A percentile compares a stretch with the other conserved stretches of the same genome.
These are phyloP conservation scores for Hyles euphorbiae DNA, from an alignment of 1,140 invertebrate species.

Conservation along the genomic window DNA sequence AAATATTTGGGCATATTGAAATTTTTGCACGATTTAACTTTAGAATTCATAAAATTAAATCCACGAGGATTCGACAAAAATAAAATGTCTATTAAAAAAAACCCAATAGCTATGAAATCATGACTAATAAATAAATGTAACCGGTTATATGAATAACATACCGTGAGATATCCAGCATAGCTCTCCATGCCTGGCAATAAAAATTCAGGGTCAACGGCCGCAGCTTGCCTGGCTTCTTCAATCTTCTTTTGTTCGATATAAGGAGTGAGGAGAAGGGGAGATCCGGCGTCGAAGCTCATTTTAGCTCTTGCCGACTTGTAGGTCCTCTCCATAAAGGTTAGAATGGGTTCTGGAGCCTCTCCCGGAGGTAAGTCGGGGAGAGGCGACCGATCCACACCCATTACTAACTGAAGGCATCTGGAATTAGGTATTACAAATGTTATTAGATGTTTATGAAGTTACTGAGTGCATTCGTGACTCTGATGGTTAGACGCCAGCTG, in stretches of 20 bases:
- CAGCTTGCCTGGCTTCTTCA: slow-evolving; percentile 55
- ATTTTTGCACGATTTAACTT: too few species aligned
- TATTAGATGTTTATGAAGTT: too few species aligned
- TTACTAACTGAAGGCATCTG: slow-evolving; percentile 33
- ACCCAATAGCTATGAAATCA: too few species aligned
- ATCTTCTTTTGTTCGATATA: slow-evolving; percentile 56
- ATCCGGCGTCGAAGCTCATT: slow-evolving; percentile 40
- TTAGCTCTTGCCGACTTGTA: slow-evolving; percentile 40
- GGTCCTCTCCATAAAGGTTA: slow-evolving; percentile 57
- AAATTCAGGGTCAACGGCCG: slow-evolving; percentile 55
- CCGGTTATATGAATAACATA: slow-evolving; percentile 19
- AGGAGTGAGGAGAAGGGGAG: slow-evolving; percentile 55
- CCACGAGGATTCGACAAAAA: background rate
- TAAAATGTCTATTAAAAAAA: background rate
- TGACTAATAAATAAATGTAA: background rate
- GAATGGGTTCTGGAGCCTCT: slow-evolving; percentile 58
- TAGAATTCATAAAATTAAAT: background rate
- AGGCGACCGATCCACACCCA: slow-evolving; percentile 31
- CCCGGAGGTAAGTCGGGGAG: slow-evolving; percentile 54
- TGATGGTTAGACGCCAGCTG: too few species aligned
- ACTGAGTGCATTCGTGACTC: too few species aligned
- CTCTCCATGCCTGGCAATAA: slow-evolving; percentile 59
- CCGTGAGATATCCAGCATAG: slow-evolving; percentile 67
- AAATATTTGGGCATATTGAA: too few species aligned
- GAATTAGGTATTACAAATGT: background rate